phyloP scores from a whole-genome alignment of 2,797 vertebrate genomes.

The Microctenopoma lineatum region DNA sequence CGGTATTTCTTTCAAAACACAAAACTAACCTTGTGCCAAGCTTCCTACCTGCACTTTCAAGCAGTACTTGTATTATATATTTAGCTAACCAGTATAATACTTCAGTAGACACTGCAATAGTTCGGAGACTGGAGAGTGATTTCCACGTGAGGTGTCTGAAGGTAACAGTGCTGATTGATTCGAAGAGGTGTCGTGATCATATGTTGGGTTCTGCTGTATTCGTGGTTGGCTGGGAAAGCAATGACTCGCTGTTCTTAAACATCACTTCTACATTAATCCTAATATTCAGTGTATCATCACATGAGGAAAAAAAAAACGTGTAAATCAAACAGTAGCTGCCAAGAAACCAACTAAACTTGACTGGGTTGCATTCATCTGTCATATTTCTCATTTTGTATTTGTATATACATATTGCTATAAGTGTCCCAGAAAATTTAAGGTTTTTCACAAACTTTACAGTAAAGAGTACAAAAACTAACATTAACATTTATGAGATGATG shows the following conservation, averaged over 20 bases:
- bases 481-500: slow-evolving; percentile 27
- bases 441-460: slow-evolving; percentile 17
- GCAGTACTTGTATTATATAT: slow-evolving; percentile 83
- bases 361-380: slow-evolving; percentile 48
- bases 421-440: slow-evolving; percentile 25
- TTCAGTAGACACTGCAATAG: slow-evolving; percentile 80
- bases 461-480: slow-evolving; percentile 19
- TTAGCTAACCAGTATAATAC: slow-evolving; percentile 82
- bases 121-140: slow-evolving; percentile 53
- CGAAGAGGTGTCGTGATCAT: slow-evolving; percentile 37
- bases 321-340: slow-evolving; percentile 66
- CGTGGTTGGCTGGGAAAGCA: slow-evolving; percentile 60
- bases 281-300: slow-evolving; percentile 40
- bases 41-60: slow-evolving; percentile 83
- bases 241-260: slow-evolving; percentile 53
- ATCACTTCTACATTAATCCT: slow-evolving; percentile 47
- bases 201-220: slow-evolving; percentile 55
- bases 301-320: slow-evolving; percentile 18
- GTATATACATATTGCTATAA: slow-evolving; percentile 32
- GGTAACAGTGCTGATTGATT: slow-evolving; percentile 33
- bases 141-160: slow-evolving; percentile 49
- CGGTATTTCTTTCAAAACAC: slow-evolving; percentile 82
- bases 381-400: slow-evolving; percentile 37
- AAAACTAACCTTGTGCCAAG: slow-evolving; percentile 85
- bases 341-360: slow-evolving; percentile 64